A percentile compares a stretch with the other conserved stretches of the same genome.
Evolutionary conservation across 2,888 invertebrate genomes (phyloP).

Genomic region (Anagyrus pseudococci): DNA sequence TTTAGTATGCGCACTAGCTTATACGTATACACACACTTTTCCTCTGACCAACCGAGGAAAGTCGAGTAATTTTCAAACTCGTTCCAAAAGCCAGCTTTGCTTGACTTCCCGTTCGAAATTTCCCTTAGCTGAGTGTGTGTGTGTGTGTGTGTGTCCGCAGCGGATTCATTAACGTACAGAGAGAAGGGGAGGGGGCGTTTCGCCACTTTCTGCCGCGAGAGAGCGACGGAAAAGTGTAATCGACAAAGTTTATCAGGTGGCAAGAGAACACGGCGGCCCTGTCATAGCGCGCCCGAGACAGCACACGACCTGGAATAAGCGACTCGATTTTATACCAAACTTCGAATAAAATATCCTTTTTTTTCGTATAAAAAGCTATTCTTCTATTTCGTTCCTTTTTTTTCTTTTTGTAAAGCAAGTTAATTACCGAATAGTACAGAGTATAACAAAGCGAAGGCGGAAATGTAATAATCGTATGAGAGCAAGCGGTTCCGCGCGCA

Average conservation of each 20-base stretch:
- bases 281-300: conserved; percentile 3
- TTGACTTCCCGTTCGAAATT: conserved; percentile 35
- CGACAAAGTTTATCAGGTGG: conserved; percentile 53
- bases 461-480: no score
- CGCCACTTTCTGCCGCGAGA: conserved; percentile 12
- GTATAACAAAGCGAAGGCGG: no score
- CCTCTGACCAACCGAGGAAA: conserved; percentile 7
- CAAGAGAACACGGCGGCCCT: no score
- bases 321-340: no score
- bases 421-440: no score
- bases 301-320: no score
- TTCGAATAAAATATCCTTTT: no score
- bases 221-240: conserved; percentile 55
- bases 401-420: no score
- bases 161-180: conserved; percentile 52
- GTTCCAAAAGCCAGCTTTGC: conserved; percentile 37
- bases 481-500: no score
- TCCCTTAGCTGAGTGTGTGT: conserved; percentile 12
- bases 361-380: no score
- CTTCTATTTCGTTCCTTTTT: no score
- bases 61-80: conserved; percentile 40
- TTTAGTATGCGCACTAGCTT: conserved; percentile 20
- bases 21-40: neutral
- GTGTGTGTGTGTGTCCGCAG: conserved; percentile 7
- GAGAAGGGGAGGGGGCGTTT: conserved; percentile 31